A percentile compares a stretch with the other conserved stretches of the same genome.
phyloP scores from a whole-genome alignment of 2,113 vertebrate species.

The Heterochromis multidens region DNA sequence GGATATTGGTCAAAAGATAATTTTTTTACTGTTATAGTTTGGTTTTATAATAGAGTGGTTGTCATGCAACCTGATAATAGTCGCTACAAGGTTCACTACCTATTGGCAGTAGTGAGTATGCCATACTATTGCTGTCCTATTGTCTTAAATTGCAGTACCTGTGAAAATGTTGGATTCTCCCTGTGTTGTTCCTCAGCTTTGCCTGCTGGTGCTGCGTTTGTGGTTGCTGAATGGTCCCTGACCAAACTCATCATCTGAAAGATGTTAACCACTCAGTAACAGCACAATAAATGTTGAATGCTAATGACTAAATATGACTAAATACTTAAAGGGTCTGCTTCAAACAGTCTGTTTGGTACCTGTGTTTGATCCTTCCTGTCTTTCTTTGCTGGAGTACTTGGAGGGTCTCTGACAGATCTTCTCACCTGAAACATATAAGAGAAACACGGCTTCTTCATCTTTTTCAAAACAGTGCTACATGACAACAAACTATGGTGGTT shows the following conservation, averaged over 20 bases:
- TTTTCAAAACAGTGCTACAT: not conserved
- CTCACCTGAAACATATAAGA: not conserved
- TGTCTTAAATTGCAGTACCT: not conserved
- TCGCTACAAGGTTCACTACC: not conserved
- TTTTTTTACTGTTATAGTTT: too few relatives aligned
- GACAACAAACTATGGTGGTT: not conserved
- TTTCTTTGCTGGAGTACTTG: not conserved
- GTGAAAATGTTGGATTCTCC: not conserved
- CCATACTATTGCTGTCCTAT: too few relatives aligned
- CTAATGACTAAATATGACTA: not conserved
- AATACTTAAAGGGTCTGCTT: not conserved
- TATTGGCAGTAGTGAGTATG: not conserved
- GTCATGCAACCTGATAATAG: not conserved
- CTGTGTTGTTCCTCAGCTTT: not conserved
- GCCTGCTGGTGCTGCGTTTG: not conserved
- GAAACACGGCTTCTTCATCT: not conserved
- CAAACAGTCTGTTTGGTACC: not conserved
- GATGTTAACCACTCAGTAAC: not conserved
- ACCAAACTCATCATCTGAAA: not conserved
- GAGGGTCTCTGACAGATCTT: not conserved
- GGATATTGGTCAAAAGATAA: too few relatives aligned
- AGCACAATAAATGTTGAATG: accelerated
- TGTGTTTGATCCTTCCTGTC: not conserved
- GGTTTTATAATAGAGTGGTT: not conserved
- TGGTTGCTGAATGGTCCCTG: not conserved